Conservation (phyloP, 2,113 vertebrate species). For the Hirundichthys speculiger region DNA sequence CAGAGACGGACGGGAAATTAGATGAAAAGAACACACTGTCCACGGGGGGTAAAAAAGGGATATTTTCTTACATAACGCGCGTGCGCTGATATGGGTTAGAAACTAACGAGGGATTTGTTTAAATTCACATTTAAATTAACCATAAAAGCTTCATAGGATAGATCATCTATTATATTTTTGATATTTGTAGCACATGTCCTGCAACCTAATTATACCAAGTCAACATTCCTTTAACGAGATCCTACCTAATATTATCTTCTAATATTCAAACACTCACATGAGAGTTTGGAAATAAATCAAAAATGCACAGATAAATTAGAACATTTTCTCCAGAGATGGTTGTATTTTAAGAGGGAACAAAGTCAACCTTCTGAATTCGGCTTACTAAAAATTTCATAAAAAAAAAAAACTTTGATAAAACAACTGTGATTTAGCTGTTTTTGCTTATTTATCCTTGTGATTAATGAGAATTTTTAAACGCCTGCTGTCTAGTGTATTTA, state of each 20-base stretch:
- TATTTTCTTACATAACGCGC: conserved; percentile 1
- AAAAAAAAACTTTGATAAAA: neutral
- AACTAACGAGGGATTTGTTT: neutral
- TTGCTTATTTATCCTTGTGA: no score
- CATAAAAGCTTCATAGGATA: no score
- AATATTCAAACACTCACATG: conserved; percentile 4
- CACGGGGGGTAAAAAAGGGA: neutral
- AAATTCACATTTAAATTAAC: no score
- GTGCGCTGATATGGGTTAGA: conserved; percentile 2
- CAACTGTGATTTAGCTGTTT: no score
- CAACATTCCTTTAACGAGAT: conserved; percentile 44
- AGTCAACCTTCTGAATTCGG: neutral
- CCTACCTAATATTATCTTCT: conserved; percentile 27
- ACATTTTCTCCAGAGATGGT: neutral
- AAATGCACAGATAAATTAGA: neutral
- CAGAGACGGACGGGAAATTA: conserved; percentile 18
- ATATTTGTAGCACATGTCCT: no score
- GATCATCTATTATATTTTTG: no score
- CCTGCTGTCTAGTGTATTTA: no score
- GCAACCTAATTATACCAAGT: conserved; percentile 19
- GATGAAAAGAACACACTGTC: conserved; percentile 16
- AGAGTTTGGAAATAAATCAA: neutral
- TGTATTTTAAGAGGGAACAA: neutral
- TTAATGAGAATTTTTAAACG: no score
- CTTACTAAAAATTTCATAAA: no score